Percentiles rank a stretch among this genome's conserved stretches.
phyloP scores from a whole-genome alignment of 2,797 vertebrate species.

The Glyptemys insculpta region DNA sequence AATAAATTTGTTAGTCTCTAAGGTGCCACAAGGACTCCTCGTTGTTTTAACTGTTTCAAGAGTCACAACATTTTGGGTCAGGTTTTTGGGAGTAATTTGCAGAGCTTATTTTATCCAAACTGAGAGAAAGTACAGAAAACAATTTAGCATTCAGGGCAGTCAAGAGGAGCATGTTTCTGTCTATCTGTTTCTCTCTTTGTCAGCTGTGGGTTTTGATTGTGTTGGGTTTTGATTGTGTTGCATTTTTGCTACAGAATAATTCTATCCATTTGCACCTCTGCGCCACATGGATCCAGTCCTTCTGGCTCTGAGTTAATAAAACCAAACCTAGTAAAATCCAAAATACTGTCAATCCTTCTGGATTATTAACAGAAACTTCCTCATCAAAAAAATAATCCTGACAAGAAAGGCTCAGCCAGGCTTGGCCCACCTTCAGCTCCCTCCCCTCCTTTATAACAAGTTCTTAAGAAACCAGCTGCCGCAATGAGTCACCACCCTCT shows the following conservation, averaged over 20 bases:
- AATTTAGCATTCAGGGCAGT: background rate
- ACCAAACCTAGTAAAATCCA: background rate
- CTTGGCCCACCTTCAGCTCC: accelerated
- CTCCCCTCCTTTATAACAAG: accelerated
- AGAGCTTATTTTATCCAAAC: no score
- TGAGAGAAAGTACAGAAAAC: no score
- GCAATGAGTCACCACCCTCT: background rate
- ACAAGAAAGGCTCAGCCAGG: background rate
- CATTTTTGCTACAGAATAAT: background rate
- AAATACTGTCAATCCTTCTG: background rate
- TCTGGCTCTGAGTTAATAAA: background rate
- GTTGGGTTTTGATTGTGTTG: background rate
- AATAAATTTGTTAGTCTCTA: no score
- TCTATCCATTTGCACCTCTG: background rate
- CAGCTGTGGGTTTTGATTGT: background rate
- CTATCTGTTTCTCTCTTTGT: background rate
- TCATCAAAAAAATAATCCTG: no score
- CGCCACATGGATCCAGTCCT: no score
- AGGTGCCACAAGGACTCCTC: no score
- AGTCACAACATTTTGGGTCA: background rate
- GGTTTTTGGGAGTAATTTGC: no score
- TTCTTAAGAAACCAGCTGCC: background rate
- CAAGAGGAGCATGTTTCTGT: background rate
- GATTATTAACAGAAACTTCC: background rate
- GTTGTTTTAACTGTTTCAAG: background rate